phyloP scores from a whole-genome alignment of 2,888 invertebrate species.

The Escarpia spicata region DNA sequence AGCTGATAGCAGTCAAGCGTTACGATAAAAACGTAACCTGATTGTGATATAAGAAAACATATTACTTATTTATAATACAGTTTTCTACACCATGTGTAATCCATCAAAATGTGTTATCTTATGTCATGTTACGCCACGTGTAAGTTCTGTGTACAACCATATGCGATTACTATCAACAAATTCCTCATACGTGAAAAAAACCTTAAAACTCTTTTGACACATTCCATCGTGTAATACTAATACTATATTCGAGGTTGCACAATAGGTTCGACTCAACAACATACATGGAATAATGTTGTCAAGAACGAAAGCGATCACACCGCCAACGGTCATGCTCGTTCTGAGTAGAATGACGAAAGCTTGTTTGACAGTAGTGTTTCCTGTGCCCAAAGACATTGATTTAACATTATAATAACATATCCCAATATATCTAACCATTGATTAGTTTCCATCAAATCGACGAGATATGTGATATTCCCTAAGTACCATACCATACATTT shows the following conservation, averaged over 20 bases:
- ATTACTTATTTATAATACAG: no score
- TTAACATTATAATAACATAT: not conserved
- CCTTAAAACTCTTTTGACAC: no score
- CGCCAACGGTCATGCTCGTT: conserved; percentile 66
- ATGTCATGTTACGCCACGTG: no score
- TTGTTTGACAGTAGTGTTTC: conserved; percentile 34
- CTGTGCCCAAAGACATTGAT: conserved; percentile 22
- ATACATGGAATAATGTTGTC: conserved; percentile 65
- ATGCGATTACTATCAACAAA: no score
- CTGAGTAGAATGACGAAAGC: conserved; percentile 53
- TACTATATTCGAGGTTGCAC: not conserved
- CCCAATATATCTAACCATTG: not conserved
- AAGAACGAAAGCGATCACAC: conserved; percentile 64
- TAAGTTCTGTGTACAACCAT: no score
- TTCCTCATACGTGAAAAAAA: no score
- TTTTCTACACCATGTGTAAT: no score
- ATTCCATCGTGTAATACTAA: not conserved
- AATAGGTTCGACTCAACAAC: not conserved
- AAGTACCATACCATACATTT: no score
- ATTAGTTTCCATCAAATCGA: not conserved
- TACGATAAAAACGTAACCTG: no score
- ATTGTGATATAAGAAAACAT: no score
- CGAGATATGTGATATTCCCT: not conserved
- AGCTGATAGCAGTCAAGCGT: no score
- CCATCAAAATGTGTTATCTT: no score